Evolutionary conservation across 1,140 invertebrate genomes (phyloP).

Genomic region (Ceratosolen fusciceps): DNA sequence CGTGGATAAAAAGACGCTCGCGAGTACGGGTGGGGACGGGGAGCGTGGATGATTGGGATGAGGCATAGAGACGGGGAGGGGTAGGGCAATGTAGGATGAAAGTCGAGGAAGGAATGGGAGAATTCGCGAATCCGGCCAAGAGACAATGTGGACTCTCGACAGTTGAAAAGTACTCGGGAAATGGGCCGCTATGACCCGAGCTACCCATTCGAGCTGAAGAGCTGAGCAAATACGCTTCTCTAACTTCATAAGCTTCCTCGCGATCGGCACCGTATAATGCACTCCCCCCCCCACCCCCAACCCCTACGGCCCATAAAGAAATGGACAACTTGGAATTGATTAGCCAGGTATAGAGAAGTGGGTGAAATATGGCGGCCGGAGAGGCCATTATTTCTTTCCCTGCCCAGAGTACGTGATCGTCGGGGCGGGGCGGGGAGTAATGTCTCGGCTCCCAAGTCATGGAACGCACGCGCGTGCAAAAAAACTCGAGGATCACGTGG

Average conservation of each 20-base stretch:
- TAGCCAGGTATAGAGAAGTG: not conserved
- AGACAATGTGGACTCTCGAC: slow-evolving; percentile 48
- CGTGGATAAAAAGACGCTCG: slow-evolving; percentile 26
- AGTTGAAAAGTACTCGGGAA: slow-evolving; percentile 45
- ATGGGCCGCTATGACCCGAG: slow-evolving; percentile 29
- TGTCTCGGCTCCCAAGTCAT: not conserved
- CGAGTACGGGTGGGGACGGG: not conserved
- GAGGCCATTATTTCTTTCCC: no score
- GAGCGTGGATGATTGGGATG: not conserved
- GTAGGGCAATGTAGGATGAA: no score
- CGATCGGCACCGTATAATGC: not conserved
- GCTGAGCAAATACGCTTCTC: slow-evolving; percentile 37
- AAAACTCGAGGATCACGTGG: slow-evolving; percentile 28
- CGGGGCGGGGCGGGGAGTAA: no score
- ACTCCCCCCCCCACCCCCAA: no score
- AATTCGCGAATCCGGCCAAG: slow-evolving; percentile 19
- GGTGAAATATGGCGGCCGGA: no score
- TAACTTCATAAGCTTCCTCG: slow-evolving; percentile 23
- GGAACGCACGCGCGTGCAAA: not conserved
- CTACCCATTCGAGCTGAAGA: slow-evolving; percentile 14
- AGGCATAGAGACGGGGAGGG: slow-evolving; percentile 13
- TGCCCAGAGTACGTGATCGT: no score
- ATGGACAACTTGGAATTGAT: slow-evolving; percentile 25
- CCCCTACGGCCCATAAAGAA: no score
- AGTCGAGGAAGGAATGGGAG: slow-evolving; percentile 37